Percentiles rank a stretch among this genome's conserved stretches.
Evolutionary conservation across 2,113 vertebrate genomes (phyloP).

Genomic region (Macroglossus sobrinus): DNA sequence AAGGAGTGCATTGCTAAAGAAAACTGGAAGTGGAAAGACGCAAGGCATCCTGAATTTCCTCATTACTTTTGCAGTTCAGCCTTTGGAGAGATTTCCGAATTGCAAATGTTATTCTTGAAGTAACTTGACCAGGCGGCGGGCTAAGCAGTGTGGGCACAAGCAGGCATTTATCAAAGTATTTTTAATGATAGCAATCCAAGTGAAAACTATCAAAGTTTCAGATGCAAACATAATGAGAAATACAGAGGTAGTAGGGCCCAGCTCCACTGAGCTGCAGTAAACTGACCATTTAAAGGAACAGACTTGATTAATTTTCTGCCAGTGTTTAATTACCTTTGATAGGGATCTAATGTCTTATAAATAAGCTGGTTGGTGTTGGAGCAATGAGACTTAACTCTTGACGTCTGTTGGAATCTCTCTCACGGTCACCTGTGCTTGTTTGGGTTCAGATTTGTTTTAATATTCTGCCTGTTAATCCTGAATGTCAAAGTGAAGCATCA

Average conservation of each 20-base stretch:
- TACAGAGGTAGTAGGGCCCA: slow-evolving; percentile 6
- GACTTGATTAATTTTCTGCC: slow-evolving; percentile 70
- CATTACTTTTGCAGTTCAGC: background rate
- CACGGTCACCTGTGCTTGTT: background rate
- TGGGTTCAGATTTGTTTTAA: slow-evolving; percentile 2
- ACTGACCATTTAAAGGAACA: slow-evolving; percentile 68
- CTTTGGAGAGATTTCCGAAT: background rate
- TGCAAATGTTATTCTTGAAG: slow-evolving; percentile 9
- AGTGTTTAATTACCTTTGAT: slow-evolving; percentile 65
- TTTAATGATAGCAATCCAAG: slow-evolving; percentile 44
- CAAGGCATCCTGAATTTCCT: background rate
- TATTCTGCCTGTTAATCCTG: background rate
- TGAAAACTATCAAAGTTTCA: slow-evolving; percentile 46
- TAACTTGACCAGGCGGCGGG: background rate
- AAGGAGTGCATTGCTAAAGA: background rate
- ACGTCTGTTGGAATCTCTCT: background rate
- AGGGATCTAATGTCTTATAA: slow-evolving; percentile 47
- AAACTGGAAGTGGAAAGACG: background rate
- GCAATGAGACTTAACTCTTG: background rate
- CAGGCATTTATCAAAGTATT: slow-evolving; percentile 40
- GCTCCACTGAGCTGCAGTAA: slow-evolving; percentile 63
- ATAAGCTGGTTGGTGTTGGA: slow-evolving; percentile 21
- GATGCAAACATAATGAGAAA: slow-evolving; percentile 59
- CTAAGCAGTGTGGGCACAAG: background rate
- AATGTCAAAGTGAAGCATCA: background rate